These are phyloP conservation scores for Bovichtus diacanthus DNA, from an alignment of 2,797 vertebrate genomes.

Conservation along the genomic window DNA sequence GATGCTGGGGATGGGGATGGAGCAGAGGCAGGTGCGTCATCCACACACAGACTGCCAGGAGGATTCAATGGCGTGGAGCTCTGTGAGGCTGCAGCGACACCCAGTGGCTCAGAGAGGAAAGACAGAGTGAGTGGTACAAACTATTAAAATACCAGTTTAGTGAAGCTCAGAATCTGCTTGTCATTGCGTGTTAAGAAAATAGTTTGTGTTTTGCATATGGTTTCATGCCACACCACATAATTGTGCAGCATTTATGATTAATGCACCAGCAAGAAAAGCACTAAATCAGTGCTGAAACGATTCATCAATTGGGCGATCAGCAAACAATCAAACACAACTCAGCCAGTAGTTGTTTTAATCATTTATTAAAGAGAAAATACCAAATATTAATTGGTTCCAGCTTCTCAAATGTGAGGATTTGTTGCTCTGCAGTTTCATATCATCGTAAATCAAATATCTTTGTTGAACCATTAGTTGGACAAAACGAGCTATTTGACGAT, in stretches of 20 bases:
- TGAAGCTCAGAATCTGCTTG: neutral
- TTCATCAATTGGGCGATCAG: neutral
- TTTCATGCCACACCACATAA: neutral
- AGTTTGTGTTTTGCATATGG: neutral
- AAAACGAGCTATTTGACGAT: neutral
- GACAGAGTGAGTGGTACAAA: constrained; percentile 56
- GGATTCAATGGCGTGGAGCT: constrained; percentile 1
- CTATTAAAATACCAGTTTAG: neutral
- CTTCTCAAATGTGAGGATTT: no score
- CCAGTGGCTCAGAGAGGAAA: constrained; percentile 44
- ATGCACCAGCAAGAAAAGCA: neutral
- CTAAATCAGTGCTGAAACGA: neutral
- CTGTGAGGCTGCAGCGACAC: constrained; percentile 37
- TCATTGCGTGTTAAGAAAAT: neutral
- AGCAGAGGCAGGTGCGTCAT: constrained; percentile 7
- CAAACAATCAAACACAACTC: neutral
- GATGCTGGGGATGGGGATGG: neutral
- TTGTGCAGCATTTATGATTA: neutral
- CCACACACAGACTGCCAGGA: neutral
- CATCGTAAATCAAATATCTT: no score
- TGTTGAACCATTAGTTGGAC: neutral
- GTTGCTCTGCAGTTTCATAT: no score
- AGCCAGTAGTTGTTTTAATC: no score
- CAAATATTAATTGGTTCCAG: no score
- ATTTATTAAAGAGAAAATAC: no score